Base-by-base conservation (phyloP, 1,140 invertebrate genomes). In the Phocides pigmalion region DNA sequence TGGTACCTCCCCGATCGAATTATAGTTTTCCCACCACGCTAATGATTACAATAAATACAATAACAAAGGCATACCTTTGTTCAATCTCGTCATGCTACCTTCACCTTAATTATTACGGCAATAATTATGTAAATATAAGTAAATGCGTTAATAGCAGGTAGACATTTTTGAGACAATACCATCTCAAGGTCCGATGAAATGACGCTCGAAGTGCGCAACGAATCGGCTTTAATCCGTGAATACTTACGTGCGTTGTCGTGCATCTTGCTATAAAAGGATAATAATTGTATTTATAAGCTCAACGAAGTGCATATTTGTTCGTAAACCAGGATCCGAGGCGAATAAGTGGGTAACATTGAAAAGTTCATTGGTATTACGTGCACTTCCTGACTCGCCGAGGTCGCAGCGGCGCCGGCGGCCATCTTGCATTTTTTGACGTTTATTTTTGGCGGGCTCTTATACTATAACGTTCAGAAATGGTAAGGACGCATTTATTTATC, bases 351-450 rank as follows among this genome's bases (percentile, higher is more conserved):
- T 87, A 88, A 76, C 87, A 88, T 88, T 90, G 87, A 90, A 86
- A 77, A 86, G 87, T 88, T 90, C 87, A 72, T 90, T 90, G 87
- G 74, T 90, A 90, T 90, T 90, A 87, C 72, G 75, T 88, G 84
- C 84, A 87, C 86, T 90, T 90, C 87, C 87, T 89, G 77, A 64
- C 66, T 72, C 25, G 25, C 17, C 84, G 86, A 90, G 87, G 87
- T 70, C 87, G 69, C 62, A 11, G 61, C 78, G 76, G 70, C 79
- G 77, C 74, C 79, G 71, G 66, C 79, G 50, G 87, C 87, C 87
- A 90, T 90, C 70, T 87, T 90, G 72, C 28, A 77, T 83, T 90
- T 87, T 88, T 89, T 89, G 83, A 89, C 83, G 83, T 89, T 90
- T 90, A 90, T 90, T 90, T 90, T 84, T 89, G 84, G 82, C 83